phyloP scores from a whole-genome alignment of 2,797 vertebrate genomes.

The Microhierax caerulescens region DNA sequence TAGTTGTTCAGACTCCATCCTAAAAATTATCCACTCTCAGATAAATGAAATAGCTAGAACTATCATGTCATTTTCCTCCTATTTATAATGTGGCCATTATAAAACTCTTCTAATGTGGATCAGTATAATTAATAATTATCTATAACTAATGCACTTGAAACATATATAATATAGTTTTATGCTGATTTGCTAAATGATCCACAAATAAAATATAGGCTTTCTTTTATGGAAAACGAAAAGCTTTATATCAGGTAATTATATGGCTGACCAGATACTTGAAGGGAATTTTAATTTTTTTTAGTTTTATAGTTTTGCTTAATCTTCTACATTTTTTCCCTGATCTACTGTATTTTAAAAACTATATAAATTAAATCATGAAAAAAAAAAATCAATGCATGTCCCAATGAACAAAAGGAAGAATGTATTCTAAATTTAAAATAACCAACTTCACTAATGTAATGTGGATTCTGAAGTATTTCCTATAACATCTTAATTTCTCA shows the following conservation, averaged over 20 bases:
- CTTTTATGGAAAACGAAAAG: neutral
- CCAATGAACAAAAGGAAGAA: neutral
- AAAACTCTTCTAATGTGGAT: neutral
- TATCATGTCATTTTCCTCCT: neutral
- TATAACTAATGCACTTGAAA: neutral
- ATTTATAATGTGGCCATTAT: neutral
- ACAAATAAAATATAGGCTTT: neutral
- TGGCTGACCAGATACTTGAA: neutral
- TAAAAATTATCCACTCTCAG: neutral
- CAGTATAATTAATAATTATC: neutral
- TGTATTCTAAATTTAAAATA: neutral
- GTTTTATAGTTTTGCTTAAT: neutral
- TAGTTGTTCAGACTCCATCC: neutral
- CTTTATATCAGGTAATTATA: neutral
- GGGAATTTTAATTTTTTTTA: neutral
- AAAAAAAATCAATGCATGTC: neutral
- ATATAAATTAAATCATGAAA: neutral
- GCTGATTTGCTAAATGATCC: neutral
- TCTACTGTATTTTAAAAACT: neutral
- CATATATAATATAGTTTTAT: neutral
- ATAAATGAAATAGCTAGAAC: neutral
- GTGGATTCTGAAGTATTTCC: neutral
- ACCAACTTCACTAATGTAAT: neutral
- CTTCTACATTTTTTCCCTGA: neutral
- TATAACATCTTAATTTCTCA: neutral